phyloP scores from a whole-genome alignment of 1,140 invertebrate species.

The Leptonema lineaticorne region DNA sequence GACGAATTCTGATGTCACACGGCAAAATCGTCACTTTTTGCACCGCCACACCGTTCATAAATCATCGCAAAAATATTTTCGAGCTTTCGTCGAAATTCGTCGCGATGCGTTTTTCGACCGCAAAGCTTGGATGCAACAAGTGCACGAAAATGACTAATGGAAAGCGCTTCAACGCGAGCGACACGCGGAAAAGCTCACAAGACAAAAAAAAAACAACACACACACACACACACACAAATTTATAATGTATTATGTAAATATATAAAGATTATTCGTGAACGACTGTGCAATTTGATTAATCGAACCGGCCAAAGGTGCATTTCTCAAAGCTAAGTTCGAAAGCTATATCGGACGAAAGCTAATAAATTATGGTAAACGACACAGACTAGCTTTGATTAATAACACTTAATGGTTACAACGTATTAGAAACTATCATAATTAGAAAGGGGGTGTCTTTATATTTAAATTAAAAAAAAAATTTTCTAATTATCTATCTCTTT shows the following conservation, averaged over 20 bases:
- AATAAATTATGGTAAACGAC: no score
- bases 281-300: not conserved
- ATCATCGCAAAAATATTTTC: no score
- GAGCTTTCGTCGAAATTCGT: not conserved
- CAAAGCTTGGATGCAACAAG: not conserved
- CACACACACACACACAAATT: no score
- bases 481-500: no score
- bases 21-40: not conserved
- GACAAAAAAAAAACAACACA: not conserved
- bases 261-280: no score
- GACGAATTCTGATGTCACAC: not conserved
- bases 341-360: no score
- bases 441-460: not conserved
- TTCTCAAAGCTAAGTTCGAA: no score
- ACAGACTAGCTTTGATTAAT: constrained; percentile 8
- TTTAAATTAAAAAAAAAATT: not conserved
- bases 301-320: not conserved
- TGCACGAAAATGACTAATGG: constrained; percentile 1
- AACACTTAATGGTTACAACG: constrained; percentile 5
- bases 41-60: not conserved
- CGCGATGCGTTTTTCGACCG: not conserved
- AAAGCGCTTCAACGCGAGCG: not conserved
- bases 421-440: constrained; percentile 6
- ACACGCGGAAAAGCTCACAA: not conserved
- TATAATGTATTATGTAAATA: no score